These are phyloP conservation scores for Lacerta agilis DNA, from an alignment of 2,797 vertebrate genomes.

Conservation along the genomic window DNA sequence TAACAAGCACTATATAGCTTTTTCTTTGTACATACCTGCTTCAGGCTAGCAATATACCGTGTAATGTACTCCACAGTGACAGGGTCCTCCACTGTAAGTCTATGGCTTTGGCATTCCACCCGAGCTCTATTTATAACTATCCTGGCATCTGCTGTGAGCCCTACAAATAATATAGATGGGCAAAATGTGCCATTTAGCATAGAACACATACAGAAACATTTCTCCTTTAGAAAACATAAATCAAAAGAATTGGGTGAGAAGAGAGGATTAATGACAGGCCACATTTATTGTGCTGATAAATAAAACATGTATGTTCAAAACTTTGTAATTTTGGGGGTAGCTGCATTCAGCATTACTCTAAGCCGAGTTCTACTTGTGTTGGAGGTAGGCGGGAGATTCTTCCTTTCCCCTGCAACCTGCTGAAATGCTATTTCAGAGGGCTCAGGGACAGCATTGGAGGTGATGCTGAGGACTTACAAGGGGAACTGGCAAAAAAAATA, in stretches of 20 bases:
- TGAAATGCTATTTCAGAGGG: background rate
- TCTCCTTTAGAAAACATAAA: fast-evolving
- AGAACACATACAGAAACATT: fast-evolving
- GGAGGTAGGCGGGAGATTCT: background rate
- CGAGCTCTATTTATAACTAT: conserved; percentile 88
- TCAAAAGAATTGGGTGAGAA: background rate
- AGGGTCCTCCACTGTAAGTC: conserved; percentile 88
- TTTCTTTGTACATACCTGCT: conserved; percentile 77
- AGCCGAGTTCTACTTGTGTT: background rate
- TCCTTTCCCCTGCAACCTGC: background rate
- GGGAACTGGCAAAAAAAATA: background rate
- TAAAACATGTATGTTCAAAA: background rate
- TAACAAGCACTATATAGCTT: background rate
- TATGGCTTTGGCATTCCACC: conserved; percentile 89
- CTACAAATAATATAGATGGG: conserved; percentile 61
- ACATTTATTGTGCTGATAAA: background rate
- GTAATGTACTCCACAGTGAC: conserved; percentile 90
- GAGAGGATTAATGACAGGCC: background rate
- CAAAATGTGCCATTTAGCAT: fast-evolving
- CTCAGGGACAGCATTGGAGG: background rate
- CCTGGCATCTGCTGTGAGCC: conserved; percentile 87
- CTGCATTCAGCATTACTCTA: background rate
- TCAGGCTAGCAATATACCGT: conserved; percentile 86
- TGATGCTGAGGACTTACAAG: no score
- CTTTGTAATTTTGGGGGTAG: no score